These are phyloP conservation scores for Acanthochromis polyacanthus DNA, from an alignment of 2,113 vertebrate genomes.

Conservation along the genomic window DNA sequence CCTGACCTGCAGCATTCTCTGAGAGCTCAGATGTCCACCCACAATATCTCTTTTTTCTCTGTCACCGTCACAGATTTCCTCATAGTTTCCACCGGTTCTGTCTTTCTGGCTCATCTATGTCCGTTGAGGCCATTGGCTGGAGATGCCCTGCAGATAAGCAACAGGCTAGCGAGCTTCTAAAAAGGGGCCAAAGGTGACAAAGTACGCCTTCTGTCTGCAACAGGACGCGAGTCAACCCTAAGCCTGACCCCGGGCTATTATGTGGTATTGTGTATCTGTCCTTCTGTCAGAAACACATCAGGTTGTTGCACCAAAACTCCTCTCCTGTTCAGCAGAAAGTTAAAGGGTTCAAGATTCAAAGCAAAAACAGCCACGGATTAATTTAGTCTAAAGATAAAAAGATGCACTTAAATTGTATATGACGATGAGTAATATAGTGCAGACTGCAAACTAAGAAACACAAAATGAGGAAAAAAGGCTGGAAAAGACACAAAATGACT, in stretches of 20 bases:
- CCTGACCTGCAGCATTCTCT: background rate
- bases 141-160: slow-evolving; percentile 17
- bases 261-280: background rate
- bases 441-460: too few species aligned
- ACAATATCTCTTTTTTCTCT: background rate
- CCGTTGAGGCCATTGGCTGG: background rate
- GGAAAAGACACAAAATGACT: too few species aligned
- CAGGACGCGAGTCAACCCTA: slow-evolving; percentile 13
- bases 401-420: background rate
- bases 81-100: background rate
- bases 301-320: background rate
- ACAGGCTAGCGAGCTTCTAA: background rate
- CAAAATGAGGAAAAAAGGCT: too few species aligned
- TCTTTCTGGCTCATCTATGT: background rate
- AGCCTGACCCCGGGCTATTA: slow-evolving; percentile 7
- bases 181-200: slow-evolving; percentile 17
- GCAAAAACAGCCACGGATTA: too few species aligned
- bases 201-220: slow-evolving; percentile 1
- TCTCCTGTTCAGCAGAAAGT: background rate
- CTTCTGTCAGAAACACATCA: background rate
- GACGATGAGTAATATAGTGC: too few species aligned
- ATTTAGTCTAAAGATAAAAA: background rate
- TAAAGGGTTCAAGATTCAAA: background rate
- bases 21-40: background rate
- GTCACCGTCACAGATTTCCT: background rate